These are phyloP conservation scores for Tenebrosternarchus preto DNA, from an alignment of 2,113 vertebrate species.

Conservation along the genomic window DNA sequence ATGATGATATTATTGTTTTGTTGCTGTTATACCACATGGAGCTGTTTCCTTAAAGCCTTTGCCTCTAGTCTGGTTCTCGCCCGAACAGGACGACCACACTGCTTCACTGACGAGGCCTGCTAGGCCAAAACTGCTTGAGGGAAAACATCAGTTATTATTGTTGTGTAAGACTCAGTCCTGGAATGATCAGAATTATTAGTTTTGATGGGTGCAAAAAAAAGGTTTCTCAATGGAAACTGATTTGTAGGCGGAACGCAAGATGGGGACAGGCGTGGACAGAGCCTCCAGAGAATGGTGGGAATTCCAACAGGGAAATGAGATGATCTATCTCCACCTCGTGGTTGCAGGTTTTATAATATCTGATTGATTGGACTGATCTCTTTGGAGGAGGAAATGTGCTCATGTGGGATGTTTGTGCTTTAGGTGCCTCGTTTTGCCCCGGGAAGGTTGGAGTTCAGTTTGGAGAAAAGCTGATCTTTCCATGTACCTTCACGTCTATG, in stretches of 20 bases:
- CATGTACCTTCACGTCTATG: background rate
- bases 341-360: constrained; percentile 61
- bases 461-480: constrained; percentile 40
- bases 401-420: constrained; percentile 55
- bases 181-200: constrained; percentile 34
- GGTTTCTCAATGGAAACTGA: constrained; percentile 64
- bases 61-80: no score
- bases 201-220: constrained; percentile 56
- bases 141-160: constrained; percentile 24
- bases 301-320: constrained; percentile 67
- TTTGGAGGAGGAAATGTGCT: constrained; percentile 62
- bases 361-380: constrained; percentile 64
- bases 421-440: constrained; percentile 62
- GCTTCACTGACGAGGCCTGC: background rate
- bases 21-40: background rate
- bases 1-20: background rate
- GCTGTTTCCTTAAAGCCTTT: background rate
- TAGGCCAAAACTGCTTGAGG: constrained; percentile 4
- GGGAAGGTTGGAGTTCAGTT: constrained; percentile 53
- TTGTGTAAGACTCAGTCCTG: constrained; percentile 18
- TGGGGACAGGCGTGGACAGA: constrained; percentile 59
- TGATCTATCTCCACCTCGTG: constrained; percentile 64
- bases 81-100: background rate
- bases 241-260: constrained; percentile 52
- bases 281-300: constrained; percentile 65